phyloP scores from a whole-genome alignment of 2,888 invertebrate genomes.

The Archaeoteleia sp. region DNA sequence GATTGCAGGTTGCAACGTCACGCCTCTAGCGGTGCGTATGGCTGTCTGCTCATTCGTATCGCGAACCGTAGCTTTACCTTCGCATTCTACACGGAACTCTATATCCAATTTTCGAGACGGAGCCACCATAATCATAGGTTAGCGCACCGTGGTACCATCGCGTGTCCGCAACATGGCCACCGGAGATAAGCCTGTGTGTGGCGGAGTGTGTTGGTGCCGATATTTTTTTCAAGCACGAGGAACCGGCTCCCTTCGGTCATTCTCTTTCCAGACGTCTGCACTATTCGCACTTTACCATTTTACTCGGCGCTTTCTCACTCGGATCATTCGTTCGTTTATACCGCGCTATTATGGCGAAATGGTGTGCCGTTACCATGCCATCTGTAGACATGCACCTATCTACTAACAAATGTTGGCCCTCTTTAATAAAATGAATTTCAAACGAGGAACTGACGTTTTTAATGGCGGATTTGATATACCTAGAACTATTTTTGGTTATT shows the following conservation, averaged over 20 bases:
- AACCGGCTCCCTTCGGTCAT: slow-evolving; percentile 48
- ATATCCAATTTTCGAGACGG: slow-evolving; percentile 69
- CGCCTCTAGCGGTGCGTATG: slow-evolving; percentile 62
- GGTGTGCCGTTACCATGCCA: too few relatives aligned
- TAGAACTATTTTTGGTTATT: too few relatives aligned
- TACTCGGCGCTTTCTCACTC: slow-evolving; percentile 36
- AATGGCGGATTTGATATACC: too few relatives aligned
- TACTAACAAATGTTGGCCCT: too few relatives aligned
- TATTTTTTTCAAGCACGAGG: slow-evolving; percentile 54
- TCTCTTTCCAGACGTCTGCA: slow-evolving; percentile 11
- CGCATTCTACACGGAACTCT: slow-evolving; percentile 55
- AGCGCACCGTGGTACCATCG: slow-evolving; percentile 61
- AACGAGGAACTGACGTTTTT: too few relatives aligned
- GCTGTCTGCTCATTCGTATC: slow-evolving; percentile 35
- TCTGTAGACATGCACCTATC: too few relatives aligned
- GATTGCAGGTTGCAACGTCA: slow-evolving; percentile 73
- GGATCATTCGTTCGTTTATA: slow-evolving; percentile 23
- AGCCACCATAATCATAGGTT: slow-evolving; percentile 73
- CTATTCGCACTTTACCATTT: slow-evolving; percentile 9
- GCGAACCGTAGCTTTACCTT: slow-evolving; percentile 49
- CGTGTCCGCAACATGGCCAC: slow-evolving; percentile 70
- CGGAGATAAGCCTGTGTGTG: slow-evolving; percentile 43
- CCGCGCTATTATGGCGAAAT: slow-evolving; percentile 5
- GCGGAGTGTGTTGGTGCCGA: slow-evolving; percentile 45
- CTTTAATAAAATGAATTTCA: too few relatives aligned